Evolutionary conservation across 2,888 invertebrate species (phyloP), one percentile per base, ranked within the genome.

Genomic region (Drosophila flavopinicola): DNA sequence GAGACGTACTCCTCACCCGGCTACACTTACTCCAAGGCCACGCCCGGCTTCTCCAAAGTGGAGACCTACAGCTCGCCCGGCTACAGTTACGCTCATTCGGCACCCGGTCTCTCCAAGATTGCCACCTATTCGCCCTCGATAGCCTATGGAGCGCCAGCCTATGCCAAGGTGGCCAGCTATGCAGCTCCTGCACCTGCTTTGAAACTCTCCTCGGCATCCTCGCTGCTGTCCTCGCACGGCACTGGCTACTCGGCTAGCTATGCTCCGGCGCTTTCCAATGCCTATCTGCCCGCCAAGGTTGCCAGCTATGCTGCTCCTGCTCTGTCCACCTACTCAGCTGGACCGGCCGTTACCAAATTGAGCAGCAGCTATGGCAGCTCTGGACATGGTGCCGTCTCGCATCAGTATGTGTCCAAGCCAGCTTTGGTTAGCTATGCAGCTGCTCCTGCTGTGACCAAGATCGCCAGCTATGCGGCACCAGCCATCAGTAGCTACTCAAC

Each of bases 11-110:
- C 82, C 17, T 87, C 88, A 0, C 92, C 92, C 0, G 92, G 92
- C 6, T 92, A 92, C n/a, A 92, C 92, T 1, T 90, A 92, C 17
- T 91, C 92, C 58, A 85, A 89, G 56, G 73, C 85, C 2, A 77
- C 82, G 1, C 88, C 87, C 10, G 79, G 74, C 7, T 73, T 78
- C 32, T 75, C 87, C 2, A 89, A 88, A 56, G 67, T 87, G 49
- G 74, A 82, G n/a, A 82, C 87, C 0, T 88, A 83, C 35, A 74
- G 84, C 20, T 82, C 89, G 3, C 79, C 87, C 1, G 84, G 76
- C 23, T 87, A 82, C 32, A 78, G 74, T 24, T 87, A 75, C 33
- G 48, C 76, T 0, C 72, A 78, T 24, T 32, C 80, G 1, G 38
- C 52, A 1, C 73, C 88, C 0, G 69, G 59, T 3, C 35, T 74